Evolutionary conservation across 2,888 invertebrate species (phyloP).

Genomic region (Eristalis intricaria): DNA sequence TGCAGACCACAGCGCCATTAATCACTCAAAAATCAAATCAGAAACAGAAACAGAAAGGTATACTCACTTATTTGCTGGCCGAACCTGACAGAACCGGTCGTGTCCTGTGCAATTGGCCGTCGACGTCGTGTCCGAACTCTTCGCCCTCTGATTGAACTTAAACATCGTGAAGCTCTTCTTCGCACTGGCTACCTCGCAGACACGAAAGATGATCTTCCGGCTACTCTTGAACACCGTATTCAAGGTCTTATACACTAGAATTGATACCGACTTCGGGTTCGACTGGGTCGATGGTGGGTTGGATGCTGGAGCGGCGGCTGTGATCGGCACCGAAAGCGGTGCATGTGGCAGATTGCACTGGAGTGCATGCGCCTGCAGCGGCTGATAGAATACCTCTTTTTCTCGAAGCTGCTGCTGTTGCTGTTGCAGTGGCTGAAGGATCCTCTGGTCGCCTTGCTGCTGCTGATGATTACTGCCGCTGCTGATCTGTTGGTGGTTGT

Average conservation of each 20-base stretch:
- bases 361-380: slow-evolving; percentile 63
- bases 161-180: slow-evolving; percentile 85
- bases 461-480: neutral
- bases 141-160: slow-evolving; percentile 83
- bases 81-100: slow-evolving; percentile 89
- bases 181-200: slow-evolving; percentile 81
- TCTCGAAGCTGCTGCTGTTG: slow-evolving; percentile 55
- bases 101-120: slow-evolving; percentile 90
- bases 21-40: neutral
- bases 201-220: slow-evolving; percentile 81
- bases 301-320: slow-evolving; percentile 69
- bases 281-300: slow-evolving; percentile 73
- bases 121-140: slow-evolving; percentile 77
- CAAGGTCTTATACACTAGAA: slow-evolving; percentile 81
- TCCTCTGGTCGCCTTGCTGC: slow-evolving; percentile 74
- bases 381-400: slow-evolving; percentile 72
- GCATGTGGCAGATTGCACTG: slow-evolving; percentile 65
- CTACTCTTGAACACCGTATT: slow-evolving; percentile 82
- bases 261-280: slow-evolving; percentile 80
- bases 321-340: slow-evolving; percentile 60
- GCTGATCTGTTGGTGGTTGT: slow-evolving; percentile 75
- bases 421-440: slow-evolving; percentile 73
- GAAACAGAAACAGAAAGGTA: neutral
- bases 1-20: slow-evolving; percentile 66
- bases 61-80: slow-evolving; percentile 82